A percentile compares a stretch with the other conserved stretches of the same genome.
These are phyloP conservation scores for Drosophila anceps DNA, from an alignment of 2,888 invertebrate genomes.

Conservation along the genomic window DNA sequence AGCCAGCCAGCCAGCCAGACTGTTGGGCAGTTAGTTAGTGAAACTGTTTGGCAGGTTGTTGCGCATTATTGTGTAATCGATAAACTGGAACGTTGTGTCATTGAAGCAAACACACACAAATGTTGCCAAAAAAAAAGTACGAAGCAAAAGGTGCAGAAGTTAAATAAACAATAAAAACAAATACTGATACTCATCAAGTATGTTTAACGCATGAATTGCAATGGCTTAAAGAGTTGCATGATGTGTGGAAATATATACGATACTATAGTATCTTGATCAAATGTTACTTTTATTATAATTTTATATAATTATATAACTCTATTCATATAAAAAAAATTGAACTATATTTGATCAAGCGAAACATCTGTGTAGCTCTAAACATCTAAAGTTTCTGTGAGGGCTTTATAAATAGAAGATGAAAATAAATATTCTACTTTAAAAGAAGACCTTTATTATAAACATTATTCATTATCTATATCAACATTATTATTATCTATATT, in stretches of 20 bases:
- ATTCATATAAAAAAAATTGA: too few relatives aligned
- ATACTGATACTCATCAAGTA: not conserved
- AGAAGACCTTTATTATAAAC: not conserved
- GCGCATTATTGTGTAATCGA: conserved; percentile 61
- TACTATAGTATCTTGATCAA: not conserved
- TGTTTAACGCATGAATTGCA: conserved; percentile 1
- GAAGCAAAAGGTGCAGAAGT: not conserved
- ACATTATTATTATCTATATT: not conserved
- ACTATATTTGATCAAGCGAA: not conserved
- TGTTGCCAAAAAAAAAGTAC: conserved; percentile 4
- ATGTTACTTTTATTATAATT: not conserved
- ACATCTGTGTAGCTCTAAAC: not conserved
- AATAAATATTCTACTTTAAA: too few relatives aligned
- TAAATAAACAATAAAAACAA: conserved; percentile 5
- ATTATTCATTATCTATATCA: not conserved
- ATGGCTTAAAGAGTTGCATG: not conserved
- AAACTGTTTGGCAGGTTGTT: conserved; percentile 64
- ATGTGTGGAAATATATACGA: not conserved
- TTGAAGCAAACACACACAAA: conserved; percentile 26
- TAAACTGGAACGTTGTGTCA: conserved; percentile 60
- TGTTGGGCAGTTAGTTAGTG: conserved; percentile 28
- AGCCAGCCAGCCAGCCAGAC: conserved; percentile 28
- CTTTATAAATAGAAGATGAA: too few relatives aligned
- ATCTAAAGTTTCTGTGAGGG: not conserved
- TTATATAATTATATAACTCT: not conserved